Evolutionary conservation across 2,797 vertebrate genomes (phyloP), one percentile per base, ranked within the genome.

Genomic region (Iguana delicatissima): DNA sequence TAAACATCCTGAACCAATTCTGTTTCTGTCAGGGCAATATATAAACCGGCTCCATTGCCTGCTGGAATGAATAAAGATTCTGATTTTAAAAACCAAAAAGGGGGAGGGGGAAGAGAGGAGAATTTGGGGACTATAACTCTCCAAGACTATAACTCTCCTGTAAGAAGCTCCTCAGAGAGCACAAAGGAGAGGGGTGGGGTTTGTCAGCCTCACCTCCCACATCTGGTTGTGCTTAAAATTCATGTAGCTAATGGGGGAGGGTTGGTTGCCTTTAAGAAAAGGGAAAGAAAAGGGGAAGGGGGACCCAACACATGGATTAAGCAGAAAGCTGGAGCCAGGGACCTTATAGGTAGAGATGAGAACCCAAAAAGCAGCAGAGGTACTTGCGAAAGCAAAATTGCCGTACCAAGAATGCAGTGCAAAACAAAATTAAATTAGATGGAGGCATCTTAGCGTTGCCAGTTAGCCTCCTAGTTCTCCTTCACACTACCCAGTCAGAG

Each of bases 161-260:
- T 9, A 87, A 91, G 80, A 91, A 59, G 52, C 90, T 92, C 86
- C 0, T 1, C 62, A 0, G 0, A 62, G 87, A 93, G 91, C 91
- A 95, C 93, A 94, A 94, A 95, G 92, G 42, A 91, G 73, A 69
- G 73, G 62, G 80, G 59, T 72, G 93, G 92, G 87, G 69, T 95
- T 94, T 91, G 92, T 95, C 92, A 89, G 92, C 94, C 94, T 93
- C 94, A 84, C 82, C 94, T 88, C 72, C 90, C 92, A 95, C 96
- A 96, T 96, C 96, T 96, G 96, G 95, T 95, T 96, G 95, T 96
- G 94, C 92, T 96, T 96, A 96, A 95, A 90, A 84, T 6, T 46
- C 29, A 0, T 84, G 92, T 4, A 35, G 93, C 86, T 89, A 52
- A 88, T 16, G 64, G 93, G 89, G 91, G 88, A 92, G 84, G 85